Conservation (phyloP, 2,797 vertebrate genomes). For the Dicrostonyx torquatus region DNA sequence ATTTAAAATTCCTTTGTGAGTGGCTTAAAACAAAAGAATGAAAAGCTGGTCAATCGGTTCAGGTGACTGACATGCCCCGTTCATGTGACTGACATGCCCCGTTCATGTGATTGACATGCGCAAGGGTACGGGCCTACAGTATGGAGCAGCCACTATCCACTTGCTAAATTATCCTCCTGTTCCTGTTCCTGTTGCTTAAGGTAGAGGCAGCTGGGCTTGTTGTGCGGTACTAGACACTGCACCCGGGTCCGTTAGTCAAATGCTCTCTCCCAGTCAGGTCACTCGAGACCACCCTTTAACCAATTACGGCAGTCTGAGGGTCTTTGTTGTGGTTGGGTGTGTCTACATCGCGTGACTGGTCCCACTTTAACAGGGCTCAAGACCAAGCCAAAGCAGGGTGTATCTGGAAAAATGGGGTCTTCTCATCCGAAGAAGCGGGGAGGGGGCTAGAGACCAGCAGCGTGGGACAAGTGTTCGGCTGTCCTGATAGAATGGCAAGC, state of each 20-base stretch:
- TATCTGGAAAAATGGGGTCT: too few species aligned
- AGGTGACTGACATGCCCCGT: background rate
- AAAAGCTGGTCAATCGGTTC: background rate
- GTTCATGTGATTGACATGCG: background rate
- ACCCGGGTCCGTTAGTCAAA: background rate
- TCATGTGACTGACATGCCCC: background rate
- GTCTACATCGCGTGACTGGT: background rate
- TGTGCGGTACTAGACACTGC: background rate
- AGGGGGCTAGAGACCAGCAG: background rate
- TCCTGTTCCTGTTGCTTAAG: background rate
- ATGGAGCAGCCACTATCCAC: background rate
- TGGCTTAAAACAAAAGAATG: background rate
- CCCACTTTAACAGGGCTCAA: fast-evolving
- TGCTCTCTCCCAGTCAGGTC: background rate
- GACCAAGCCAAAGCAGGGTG: fast-evolving
- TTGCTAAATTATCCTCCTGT: background rate
- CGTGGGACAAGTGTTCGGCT: background rate
- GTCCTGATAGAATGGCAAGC: background rate
- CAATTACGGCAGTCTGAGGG: background rate
- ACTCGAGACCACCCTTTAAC: background rate
- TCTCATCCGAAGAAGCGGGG: background rate
- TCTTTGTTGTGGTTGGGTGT: background rate
- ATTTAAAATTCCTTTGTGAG: constrained; percentile 13
- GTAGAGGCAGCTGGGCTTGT: background rate
- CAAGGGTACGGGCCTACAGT: background rate